Percentiles rank a stretch among this genome's conserved stretches.
Conservation (phyloP, 2,113 vertebrate species). For the Tursiops truncatus region DNA sequence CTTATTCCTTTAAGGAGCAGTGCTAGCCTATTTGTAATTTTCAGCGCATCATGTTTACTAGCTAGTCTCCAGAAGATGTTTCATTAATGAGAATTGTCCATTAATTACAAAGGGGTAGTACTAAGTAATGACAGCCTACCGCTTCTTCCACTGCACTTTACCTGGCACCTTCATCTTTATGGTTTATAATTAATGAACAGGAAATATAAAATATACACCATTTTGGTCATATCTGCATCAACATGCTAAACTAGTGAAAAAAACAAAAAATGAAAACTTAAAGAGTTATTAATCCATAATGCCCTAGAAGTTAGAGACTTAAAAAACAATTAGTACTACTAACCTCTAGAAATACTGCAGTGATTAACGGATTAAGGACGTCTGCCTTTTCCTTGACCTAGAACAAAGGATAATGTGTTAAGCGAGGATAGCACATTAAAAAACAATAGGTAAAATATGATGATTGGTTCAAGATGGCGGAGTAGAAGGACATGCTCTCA, state of each 20-base stretch:
- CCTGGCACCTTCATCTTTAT: neutral
- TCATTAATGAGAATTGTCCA: neutral
- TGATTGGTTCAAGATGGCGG: too few species aligned
- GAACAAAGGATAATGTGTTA: constrained; percentile 60
- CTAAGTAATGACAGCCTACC: neutral
- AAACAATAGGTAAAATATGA: neutral
- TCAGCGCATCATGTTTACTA: neutral
- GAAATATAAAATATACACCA: constrained; percentile 33
- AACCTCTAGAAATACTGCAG: constrained; percentile 97
- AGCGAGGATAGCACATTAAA: neutral
- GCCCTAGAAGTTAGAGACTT: constrained; percentile 30
- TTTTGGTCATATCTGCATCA: constrained; percentile 33
- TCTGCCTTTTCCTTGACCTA: constrained; percentile 95
- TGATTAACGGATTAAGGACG: constrained; percentile 96
- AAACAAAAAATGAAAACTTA: constrained; percentile 45
- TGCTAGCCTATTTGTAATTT: constrained; percentile 21
- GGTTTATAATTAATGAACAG: constrained; percentile 1
- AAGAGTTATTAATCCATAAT: neutral
- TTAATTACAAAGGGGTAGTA: neutral
- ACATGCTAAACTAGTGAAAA: constrained; percentile 18
- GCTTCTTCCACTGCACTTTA: neutral
- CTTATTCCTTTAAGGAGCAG: neutral
- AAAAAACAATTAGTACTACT: constrained; percentile 77
- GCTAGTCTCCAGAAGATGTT: constrained; percentile 4
- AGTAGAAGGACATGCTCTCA: too few species aligned